A percentile compares a stretch with the other conserved stretches of the same genome.
phyloP scores from a whole-genome alignment of 2,888 invertebrate genomes.

The Dicranocentrus wangi region DNA sequence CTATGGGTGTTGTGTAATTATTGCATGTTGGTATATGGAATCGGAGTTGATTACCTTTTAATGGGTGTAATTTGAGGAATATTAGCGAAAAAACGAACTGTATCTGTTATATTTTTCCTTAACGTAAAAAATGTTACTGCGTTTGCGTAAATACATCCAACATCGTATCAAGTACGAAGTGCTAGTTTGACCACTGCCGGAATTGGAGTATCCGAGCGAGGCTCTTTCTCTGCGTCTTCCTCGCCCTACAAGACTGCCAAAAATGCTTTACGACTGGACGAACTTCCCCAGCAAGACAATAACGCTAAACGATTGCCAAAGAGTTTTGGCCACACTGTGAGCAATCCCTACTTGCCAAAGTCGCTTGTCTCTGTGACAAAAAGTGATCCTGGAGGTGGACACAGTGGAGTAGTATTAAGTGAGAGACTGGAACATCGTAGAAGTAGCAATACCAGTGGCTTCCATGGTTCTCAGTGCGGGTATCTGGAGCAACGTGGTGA shows the following conservation, averaged over 20 bases:
- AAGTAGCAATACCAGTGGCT: conserved; percentile 24
- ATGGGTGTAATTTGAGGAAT: no score
- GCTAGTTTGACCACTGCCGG: conserved; percentile 44
- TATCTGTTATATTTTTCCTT: conserved; percentile 70
- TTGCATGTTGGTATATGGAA: background rate
- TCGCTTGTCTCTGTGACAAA: conserved; percentile 37
- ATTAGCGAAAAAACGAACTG: background rate
- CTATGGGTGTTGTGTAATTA: no score
- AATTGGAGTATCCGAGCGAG: background rate
- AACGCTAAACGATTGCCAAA: background rate
- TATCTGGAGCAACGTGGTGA: conserved; percentile 5
- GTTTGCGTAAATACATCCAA: conserved; percentile 63
- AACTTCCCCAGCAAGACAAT: conserved; percentile 20
- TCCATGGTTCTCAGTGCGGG: conserved; percentile 4
- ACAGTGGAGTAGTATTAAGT: conserved; percentile 32
- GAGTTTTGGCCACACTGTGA: background rate
- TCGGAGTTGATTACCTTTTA: background rate
- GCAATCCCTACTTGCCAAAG: conserved; percentile 36
- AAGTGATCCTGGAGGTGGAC: conserved; percentile 47
- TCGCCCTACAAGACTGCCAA: conserved; percentile 23
- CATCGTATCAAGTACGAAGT: conserved; percentile 63
- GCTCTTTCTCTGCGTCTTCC: conserved; percentile 23
- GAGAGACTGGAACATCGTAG: conserved; percentile 33
- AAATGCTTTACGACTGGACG: background rate
- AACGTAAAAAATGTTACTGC: conserved; percentile 44